Percentiles rank a stretch among this genome's conserved stretches.
Evolutionary conservation across 2,113 vertebrate genomes (phyloP).

Genomic region (Grus americana): DNA sequence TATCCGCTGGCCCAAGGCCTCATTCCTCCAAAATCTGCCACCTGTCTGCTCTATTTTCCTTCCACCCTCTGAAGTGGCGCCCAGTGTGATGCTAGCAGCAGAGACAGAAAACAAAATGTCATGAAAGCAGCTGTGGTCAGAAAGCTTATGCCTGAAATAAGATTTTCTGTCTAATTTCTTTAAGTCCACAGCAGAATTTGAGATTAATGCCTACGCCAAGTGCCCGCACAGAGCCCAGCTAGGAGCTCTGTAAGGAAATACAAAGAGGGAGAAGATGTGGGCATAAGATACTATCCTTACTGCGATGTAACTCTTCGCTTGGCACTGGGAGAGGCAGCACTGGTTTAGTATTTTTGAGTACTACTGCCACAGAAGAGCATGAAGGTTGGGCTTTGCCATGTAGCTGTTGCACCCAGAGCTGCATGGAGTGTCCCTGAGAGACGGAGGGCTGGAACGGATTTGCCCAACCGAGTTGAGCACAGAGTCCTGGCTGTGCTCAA

Average conservation of each 20-base stretch:
- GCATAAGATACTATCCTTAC: not conserved
- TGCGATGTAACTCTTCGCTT: not conserved
- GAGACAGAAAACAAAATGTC: not conserved
- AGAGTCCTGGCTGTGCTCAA: not conserved
- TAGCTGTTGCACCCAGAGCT: not conserved
- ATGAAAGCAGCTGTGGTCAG: not conserved
- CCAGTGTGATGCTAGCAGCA: not conserved
- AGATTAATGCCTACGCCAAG: not conserved
- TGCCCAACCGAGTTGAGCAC: accelerated
- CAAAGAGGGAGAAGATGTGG: not conserved
- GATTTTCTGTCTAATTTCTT: not conserved
- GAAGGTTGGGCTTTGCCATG: not conserved
- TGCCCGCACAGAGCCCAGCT: not conserved
- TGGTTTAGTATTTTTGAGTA: not conserved
- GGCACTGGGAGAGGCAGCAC: not conserved
- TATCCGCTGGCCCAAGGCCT: not conserved
- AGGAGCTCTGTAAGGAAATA: not conserved
- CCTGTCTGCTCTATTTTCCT: not conserved
- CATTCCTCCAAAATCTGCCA: not conserved
- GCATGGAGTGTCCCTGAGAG: not conserved
- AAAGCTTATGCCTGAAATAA: not conserved
- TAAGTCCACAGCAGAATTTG: not conserved
- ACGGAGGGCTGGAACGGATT: accelerated
- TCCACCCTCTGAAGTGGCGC: not conserved
- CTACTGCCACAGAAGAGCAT: not conserved